Evolutionary conservation across 2,888 invertebrate species (phyloP), one percentile per base, ranked within the genome.

Genomic region (Pristionchus mayeri): DNA sequence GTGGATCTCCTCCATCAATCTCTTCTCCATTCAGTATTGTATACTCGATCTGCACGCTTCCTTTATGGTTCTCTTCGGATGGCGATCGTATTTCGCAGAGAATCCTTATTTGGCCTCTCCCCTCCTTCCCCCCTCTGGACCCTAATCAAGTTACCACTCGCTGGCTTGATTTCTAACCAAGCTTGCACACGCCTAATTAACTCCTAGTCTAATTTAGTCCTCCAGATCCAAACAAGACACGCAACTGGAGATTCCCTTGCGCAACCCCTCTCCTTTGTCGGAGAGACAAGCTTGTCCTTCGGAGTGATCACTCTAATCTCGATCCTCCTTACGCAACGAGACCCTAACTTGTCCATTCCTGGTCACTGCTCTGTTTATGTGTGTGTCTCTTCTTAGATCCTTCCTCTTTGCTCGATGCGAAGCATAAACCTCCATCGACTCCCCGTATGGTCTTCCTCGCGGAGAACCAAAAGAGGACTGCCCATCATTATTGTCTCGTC

Each of bases 51-150:
- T 24, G 37, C 71, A 71, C 40, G 37, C 37, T 21, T 71, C 71
- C 71, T 71, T 71, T 71, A 71, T 71, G 24, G 71, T 44, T 71
- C 71, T 44, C 21, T 44, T 18, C 18, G 13, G n/a, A 40, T n/a
- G 27, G n/a, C 37, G 71, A 71, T 71, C 71, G 40, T 40, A 71
- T 71, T 71, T 71, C 71, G 9, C 71, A 9, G 21, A 11, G 71
- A 71, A 71, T 71, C 71, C 71, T 71, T 71, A 71, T 40, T 71
- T 71, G 30, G 71, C 76, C 50, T 30, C 76, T 76, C 76, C 48
- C 34, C 50, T 76, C 34, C 76, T 50, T 30, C 30, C 50, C 76
- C 18, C 40, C 11, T 18, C 75, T 75, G 40, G 40, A 44, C 76
- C 76, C 76, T 52, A 48, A 50, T 76, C 50, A 76, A 50, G 76